These are phyloP conservation scores for Alethe diademata DNA, from an alignment of 2,113 vertebrate species.

Conservation along the genomic window DNA sequence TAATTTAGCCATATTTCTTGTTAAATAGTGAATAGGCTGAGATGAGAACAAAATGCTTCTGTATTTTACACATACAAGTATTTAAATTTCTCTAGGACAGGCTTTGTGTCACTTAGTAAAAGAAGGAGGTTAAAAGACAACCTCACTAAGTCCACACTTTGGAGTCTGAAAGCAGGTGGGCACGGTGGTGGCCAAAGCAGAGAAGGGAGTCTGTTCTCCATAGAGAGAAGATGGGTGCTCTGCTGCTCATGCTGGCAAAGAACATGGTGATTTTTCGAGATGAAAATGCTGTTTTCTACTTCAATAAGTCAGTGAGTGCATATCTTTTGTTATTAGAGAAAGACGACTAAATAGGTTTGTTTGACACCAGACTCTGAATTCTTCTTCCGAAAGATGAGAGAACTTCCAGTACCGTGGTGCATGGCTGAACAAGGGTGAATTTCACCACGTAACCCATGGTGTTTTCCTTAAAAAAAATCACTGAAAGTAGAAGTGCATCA, in stretches of 20 bases:
- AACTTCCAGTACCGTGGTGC: fast-evolving
- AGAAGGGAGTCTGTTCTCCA: background rate
- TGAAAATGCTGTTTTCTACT: background rate
- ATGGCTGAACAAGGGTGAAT: background rate
- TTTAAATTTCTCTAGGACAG: background rate
- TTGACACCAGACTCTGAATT: background rate
- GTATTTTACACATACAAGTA: background rate
- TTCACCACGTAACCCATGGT: fast-evolving
- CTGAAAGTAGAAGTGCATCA: background rate
- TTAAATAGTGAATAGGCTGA: background rate
- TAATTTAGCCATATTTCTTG: background rate
- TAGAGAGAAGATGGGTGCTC: background rate
- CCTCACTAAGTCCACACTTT: background rate
- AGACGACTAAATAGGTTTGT: background rate
- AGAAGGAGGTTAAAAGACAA: background rate
- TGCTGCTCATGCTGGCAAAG: background rate
- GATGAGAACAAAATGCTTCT: background rate
- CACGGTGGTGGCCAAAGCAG: fast-evolving
- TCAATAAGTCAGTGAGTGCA: background rate
- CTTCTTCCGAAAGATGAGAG: background rate
- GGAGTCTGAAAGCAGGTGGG: background rate
- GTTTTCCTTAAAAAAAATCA: background rate
- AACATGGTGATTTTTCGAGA: background rate
- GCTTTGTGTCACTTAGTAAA: background rate
- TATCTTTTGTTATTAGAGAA: background rate